Conservation (phyloP, 2,888 invertebrate species). For the Xestia rhomboidea region DNA sequence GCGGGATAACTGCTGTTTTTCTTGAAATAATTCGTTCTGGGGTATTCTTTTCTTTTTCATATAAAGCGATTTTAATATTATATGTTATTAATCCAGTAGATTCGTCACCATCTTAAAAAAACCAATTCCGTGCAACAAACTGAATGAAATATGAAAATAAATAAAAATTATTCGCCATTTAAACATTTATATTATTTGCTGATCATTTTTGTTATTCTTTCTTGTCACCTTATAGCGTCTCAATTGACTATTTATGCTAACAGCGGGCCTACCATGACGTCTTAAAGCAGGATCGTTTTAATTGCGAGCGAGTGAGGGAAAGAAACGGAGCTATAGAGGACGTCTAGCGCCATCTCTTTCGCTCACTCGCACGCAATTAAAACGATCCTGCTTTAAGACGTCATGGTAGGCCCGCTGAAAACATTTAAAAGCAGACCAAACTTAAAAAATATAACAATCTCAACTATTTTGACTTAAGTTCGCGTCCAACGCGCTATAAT, state of each 20-base stretch:
- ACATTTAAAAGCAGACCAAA: background rate
- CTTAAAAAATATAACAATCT: background rate
- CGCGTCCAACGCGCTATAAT: background rate
- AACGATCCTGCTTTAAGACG: too few species aligned
- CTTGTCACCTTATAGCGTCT: background rate
- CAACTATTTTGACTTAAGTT: background rate
- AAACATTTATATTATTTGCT: too few species aligned
- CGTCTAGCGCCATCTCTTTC: too few species aligned
- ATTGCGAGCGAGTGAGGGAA: too few species aligned
- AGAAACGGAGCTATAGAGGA: too few species aligned
- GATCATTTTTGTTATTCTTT: background rate
- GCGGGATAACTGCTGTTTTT: conserved; percentile 68
- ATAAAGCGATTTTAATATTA: conserved; percentile 15
- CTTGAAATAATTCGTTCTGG: conserved; percentile 50
- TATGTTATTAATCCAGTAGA: background rate
- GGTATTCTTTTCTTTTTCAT: conserved; percentile 28
- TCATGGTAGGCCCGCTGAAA: too few species aligned
- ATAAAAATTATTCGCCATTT: too few species aligned
- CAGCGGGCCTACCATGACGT: too few species aligned
- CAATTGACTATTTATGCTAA: background rate
- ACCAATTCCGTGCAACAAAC: background rate
- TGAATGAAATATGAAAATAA: background rate
- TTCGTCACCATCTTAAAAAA: background rate
- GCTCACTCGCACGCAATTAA: too few species aligned
- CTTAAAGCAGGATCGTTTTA: too few species aligned